Evolutionary conservation across 2,113 vertebrate genomes (phyloP).

Genomic region (Chaenogobius annularis): DNA sequence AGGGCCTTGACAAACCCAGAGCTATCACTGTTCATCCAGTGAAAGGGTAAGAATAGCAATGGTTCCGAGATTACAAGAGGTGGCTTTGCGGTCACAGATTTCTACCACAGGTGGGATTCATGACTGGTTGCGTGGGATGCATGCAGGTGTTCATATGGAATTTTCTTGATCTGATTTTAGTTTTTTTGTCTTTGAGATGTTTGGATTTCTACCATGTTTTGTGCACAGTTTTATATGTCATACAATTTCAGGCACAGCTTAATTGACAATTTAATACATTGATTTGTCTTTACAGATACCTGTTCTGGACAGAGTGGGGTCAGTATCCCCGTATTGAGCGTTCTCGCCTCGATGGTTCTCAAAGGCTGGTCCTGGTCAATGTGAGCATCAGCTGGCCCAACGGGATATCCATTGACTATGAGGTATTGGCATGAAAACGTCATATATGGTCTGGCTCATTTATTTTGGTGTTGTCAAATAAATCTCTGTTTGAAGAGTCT

Average conservation of each 20-base stretch:
- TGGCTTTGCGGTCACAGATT: background rate
- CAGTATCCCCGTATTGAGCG: constrained; percentile 96
- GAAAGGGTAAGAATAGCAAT: constrained; percentile 82
- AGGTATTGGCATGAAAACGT: constrained; percentile 74
- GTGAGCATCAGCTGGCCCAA: constrained; percentile 97
- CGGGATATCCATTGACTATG: constrained; percentile 92
- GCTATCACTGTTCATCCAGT: constrained; percentile 95
- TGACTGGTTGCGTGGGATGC: too few relatives aligned
- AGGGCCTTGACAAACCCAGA: constrained; percentile 94
- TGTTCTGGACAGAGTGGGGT: constrained; percentile 99
- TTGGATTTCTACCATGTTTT: background rate
- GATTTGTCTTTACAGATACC: constrained; percentile 77
- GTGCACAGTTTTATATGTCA: background rate
- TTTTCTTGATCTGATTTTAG: background rate
- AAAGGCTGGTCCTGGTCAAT: constrained; percentile 88
- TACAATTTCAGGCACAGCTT: background rate
- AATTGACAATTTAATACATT: background rate
- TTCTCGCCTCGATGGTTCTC: constrained; percentile 86
- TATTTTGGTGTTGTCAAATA: background rate
- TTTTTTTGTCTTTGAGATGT: background rate
- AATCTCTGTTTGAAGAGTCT: background rate
- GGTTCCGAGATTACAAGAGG: background rate
- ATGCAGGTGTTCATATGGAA: too few relatives aligned
- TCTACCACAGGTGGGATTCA: too few relatives aligned
- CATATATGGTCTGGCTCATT: background rate